Evolutionary conservation across 2,113 vertebrate species (phyloP), one percentile per base, ranked within the genome.

Genomic region (Cairina moschata): DNA sequence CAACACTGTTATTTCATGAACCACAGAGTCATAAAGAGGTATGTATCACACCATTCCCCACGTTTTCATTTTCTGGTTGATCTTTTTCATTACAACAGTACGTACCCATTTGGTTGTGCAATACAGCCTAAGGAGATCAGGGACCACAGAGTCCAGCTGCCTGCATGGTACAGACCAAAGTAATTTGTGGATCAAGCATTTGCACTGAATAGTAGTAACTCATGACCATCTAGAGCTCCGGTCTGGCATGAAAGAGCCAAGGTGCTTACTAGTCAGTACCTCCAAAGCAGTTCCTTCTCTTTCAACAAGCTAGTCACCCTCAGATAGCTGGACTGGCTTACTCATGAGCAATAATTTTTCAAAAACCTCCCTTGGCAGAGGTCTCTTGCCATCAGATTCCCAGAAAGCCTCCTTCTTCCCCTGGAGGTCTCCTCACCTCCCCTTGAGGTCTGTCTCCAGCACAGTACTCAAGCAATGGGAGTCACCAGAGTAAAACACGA

Each of bases 61-160:
- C 1, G 18, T 2, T 59, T 28, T 68, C 32, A 9, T 3, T 18
- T 50, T 60, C 80, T 2, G 25, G 15, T 13, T 17, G 54, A 23
- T 28, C 55, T 46, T 80, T 65, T n/a, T 9, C 44, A 42, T 75
- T 20, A 29, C 59, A 68, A 36, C 42, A 59, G 29, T 32, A 55
- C 6, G 1, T 28, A 32, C 18, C 36, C 18, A 1, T 42, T 67
- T 11, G 1, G 1, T 10, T 2, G 9, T 16, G 31, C 7, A 56
- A 55, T 4, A 28, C 36, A 52, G 48, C 63, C 26, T 8, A 36
- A 46, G 21, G 54, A 77, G 29, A 88, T 8, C 86, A 36, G 38
- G 38, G 62, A 60, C 38, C 68, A 62, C 44, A 32, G 50, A 42
- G n/a, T 55, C 40, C n/a, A 9, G 20, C 15, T 21, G 54, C 56